These are phyloP conservation scores for Gymnothorax reevesii DNA, from an alignment of 2,797 vertebrate species.

Conservation along the genomic window DNA sequence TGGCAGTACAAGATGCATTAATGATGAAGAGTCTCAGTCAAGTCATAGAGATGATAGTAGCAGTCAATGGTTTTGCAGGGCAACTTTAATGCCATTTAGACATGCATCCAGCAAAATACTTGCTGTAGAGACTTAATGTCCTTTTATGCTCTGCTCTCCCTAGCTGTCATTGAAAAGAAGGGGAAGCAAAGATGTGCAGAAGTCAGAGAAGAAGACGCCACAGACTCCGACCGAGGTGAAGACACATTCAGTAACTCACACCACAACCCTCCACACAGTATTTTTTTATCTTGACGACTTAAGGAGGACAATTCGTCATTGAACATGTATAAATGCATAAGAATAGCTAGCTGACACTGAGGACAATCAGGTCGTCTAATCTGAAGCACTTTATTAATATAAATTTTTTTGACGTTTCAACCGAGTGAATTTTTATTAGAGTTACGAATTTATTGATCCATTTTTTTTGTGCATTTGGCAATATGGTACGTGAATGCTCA, in stretches of 20 bases:
- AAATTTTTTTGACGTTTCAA: background rate
- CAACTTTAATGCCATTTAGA: background rate
- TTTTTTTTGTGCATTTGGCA: background rate
- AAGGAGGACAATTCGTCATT: background rate
- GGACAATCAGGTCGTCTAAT: background rate
- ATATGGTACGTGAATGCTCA: background rate
- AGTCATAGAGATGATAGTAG: background rate
- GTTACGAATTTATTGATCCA: background rate
- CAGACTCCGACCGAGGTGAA: slow-evolving; percentile 89
- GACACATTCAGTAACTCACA: background rate
- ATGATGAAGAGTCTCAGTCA: background rate
- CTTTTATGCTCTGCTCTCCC: slow-evolving; percentile 49
- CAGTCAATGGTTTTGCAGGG: background rate
- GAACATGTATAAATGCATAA: background rate
- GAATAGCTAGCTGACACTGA: background rate
- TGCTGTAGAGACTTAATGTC: slow-evolving; percentile 46
- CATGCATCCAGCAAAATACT: too few relatives aligned
- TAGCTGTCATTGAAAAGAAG: slow-evolving; percentile 93
- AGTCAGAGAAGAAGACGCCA: slow-evolving; percentile 84
- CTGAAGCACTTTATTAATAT: background rate
- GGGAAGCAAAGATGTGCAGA: slow-evolving; percentile 90
- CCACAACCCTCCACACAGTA: background rate
- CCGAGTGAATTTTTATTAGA: background rate
- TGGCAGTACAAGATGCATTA: background rate
- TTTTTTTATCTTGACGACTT: background rate